These are phyloP conservation scores for Enteromius afrohamiltoni DNA, from an alignment of 2,797 vertebrate genomes.

Conservation along the genomic window DNA sequence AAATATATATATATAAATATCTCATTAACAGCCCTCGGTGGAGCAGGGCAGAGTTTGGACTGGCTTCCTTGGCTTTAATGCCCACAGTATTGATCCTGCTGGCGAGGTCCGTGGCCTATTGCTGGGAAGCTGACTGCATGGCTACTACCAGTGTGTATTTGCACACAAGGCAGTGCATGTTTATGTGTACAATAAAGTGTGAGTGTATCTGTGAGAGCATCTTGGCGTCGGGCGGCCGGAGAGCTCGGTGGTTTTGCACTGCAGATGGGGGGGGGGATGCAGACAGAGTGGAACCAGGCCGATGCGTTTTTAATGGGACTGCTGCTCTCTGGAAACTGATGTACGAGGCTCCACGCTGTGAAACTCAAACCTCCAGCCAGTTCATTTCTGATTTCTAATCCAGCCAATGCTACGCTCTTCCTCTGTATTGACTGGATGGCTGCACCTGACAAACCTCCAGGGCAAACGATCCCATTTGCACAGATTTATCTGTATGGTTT, in stretches of 20 bases:
- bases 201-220: slow-evolving; percentile 56
- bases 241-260: slow-evolving; percentile 71
- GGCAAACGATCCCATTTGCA: slow-evolving; percentile 30
- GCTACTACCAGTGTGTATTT: slow-evolving; percentile 43
- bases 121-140: slow-evolving; percentile 46
- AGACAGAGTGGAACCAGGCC: slow-evolving; percentile 79
- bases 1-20: slow-evolving; percentile 3
- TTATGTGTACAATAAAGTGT: slow-evolving; percentile 26
- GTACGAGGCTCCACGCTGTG: slow-evolving; percentile 60
- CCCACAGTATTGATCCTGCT: slow-evolving; percentile 52
- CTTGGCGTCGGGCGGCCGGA: slow-evolving; percentile 68
- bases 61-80: slow-evolving; percentile 36
- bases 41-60: slow-evolving; percentile 26
- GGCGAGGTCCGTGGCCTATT: slow-evolving; percentile 37
- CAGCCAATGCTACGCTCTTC: not conserved
- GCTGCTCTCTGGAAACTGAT: slow-evolving; percentile 71
- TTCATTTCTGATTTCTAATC: slow-evolving; percentile 42
- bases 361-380: slow-evolving; percentile 63
- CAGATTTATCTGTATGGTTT: not conserved
- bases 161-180: slow-evolving; percentile 20
- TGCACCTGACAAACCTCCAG: slow-evolving; percentile 37
- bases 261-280: slow-evolving; percentile 62
- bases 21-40: slow-evolving; percentile 35
- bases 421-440: slow-evolving; percentile 11
- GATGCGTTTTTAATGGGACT: slow-evolving; percentile 75